Base-by-base conservation (phyloP, 2,113 vertebrate genomes). In the Pungitius pungitius region DNA sequence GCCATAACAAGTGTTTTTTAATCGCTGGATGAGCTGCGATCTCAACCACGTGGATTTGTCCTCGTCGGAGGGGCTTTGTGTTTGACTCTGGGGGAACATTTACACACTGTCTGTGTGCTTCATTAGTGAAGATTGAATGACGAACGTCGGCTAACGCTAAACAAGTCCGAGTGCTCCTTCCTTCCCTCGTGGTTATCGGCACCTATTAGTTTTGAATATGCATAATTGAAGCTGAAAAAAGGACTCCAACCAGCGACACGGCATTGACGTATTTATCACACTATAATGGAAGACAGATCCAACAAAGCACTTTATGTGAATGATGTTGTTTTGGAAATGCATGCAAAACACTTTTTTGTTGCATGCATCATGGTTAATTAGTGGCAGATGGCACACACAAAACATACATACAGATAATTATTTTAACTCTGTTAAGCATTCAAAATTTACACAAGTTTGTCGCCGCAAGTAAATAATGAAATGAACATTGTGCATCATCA, bases 121-220 rank as follows among this genome's bases (percentile, higher is more conserved):
- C 24, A 60, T 47, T 57, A 24, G 47, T 70, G 59, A 60, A 69
- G 22, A 68, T 40, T 65, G 49, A 79, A 66, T 27, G 33, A 60
- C 37, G 33, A 54, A 75, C 33, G 62, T 52, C 27, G 14, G 15
- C 42, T 17, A 18, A 67, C 39, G 20, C 57, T 37, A 64, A 37
- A 64, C 22, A 3, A 37, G 8, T 37, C 26, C 10, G 33, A 2
- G 35, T 0, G 0, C 59, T 60, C 2, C 2, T 6, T 10, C 14
- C 18, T 47, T 73, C 8, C 26, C 43, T 3, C 1, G 6, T 11
- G 45, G 14, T 18, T 59, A n/a, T 45, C 43, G 26, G 27, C 6
- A 65, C 9, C 12, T 49, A 8, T 64, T 33, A 9, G 14, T 47
- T 59, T 59, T n/a, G 39, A 18, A 10, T 8, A 17, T 20, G 17